Evolutionary conservation across 2,888 invertebrate genomes (phyloP), one percentile per base, ranked within the genome.

Genomic region (Salpingus planirostris): DNA sequence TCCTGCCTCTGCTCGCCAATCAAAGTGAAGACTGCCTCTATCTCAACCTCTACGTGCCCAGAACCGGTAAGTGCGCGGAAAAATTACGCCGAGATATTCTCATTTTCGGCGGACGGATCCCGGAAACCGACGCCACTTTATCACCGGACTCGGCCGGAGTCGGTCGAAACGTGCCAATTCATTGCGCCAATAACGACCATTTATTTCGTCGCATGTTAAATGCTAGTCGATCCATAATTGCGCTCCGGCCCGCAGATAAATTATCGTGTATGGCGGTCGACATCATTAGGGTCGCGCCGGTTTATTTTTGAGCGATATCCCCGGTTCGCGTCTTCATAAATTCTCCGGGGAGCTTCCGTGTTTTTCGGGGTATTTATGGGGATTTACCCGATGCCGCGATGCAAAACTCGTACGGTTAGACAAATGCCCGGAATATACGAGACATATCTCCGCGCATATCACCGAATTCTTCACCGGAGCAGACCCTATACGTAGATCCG

Each of bases 21-120:
- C 93, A 96, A 70, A 90, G 88, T 65, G 97, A 97, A 71, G 96
- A 97, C 73, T 97, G 97, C 65, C 81, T 97, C 53, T 93, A 91
- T 66, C 80, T 97, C 62, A 97, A 97, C 70, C 78, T 97, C 50
- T 97, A 92, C 70, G 89, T 92, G 45, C 96, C 96, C 43, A 76
- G 85, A 53, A 74, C 72, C 55, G 75, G 78, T 79, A 60, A 73
- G 74, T 61, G 24, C 33, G 18, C 18, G n/a, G n/a, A n/a, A 6
- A 18, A 8, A 18, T 18, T 6, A 18, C 18, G 6, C 6, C 18
- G 18, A 18, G 8, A 18, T 8, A 18, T 18, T 18, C 8, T 18
- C 8, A 18, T 18, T 18, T 18, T 8, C 18, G 18, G 6, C 8
- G 6, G n/a, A n/a, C n/a, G n/a, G n/a, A n/a, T n/a, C n/a, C n/a